Evolutionary conservation across 1,140 invertebrate species (phyloP), one percentile per base, ranked within the genome.

Genomic region (Drosophila carrolli): DNA sequence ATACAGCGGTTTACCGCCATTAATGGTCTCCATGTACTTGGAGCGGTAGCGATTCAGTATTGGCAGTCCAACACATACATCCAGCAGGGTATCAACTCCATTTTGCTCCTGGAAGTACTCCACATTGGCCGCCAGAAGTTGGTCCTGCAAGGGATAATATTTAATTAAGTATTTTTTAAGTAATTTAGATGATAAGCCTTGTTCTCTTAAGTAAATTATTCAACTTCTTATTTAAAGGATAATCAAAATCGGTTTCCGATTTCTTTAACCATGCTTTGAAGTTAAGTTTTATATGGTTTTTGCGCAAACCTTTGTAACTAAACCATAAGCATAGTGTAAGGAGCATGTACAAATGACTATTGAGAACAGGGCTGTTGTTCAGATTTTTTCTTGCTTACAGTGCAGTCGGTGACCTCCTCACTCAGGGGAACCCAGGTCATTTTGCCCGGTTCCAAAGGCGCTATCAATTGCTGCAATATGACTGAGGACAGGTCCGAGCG

Each of bases 401-500:
- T 81, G 65, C 83, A 93, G 72, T 83, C 91, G 40, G 73, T 84
- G 51, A 84, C 56, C 47, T 91, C 91, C 53, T 92, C 85, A 65
- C 83, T 92, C n/a, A 92, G 59, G 35, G 92, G 90, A 23, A 85
- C 80, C 91, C 91, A 92, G 8, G 79, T 79, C 71, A 88, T 81
- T 71, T 89, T 93, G n/a, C 90, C 81, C 4, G 81, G 71, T 58
- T 91, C 86, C 41, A 96, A 78, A 0, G 95, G 95, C 70, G 94
- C 94, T 19, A 95, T 94, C 43, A 96, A 81, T 72, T 95, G 95
- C 79, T 96, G 95, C 13, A 95, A 91, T 71, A 96, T 95, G 40
- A 93, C 94, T 5, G 93, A 93, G 0, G 95, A 95, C 16, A 96
- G 91, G 92, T 96, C 95, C 8, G 93, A 94, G 23, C 95, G 92